phyloP scores from a whole-genome alignment of 1,140 invertebrate species.

The Dendroctonus valens region DNA sequence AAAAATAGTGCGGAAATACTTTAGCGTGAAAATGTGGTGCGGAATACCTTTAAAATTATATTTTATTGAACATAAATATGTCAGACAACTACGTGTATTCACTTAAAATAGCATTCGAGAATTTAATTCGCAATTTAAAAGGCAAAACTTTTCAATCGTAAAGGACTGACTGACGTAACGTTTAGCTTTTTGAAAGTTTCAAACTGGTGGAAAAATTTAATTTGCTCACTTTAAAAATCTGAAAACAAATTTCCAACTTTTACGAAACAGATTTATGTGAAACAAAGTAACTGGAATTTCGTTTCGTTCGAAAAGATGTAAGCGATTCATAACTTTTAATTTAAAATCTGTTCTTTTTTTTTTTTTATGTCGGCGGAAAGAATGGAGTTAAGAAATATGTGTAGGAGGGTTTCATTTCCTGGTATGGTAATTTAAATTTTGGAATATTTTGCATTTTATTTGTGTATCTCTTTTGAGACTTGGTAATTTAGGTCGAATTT shows the following conservation, averaged over 20 bases:
- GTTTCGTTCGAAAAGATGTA: constrained; percentile 1
- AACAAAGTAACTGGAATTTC: constrained; percentile 20
- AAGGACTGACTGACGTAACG: constrained; percentile 24
- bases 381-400: too few species aligned
- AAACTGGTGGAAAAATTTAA: constrained; percentile 34
- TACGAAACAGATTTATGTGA: constrained; percentile 16
- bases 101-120: neutral
- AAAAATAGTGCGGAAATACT: too few species aligned
- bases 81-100: too few species aligned
- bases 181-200: constrained; percentile 27
- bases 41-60: too few species aligned
- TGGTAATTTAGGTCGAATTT: too few species aligned
- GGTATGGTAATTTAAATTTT: too few species aligned
- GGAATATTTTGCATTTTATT: too few species aligned
- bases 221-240: constrained; percentile 31
- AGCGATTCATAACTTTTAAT: constrained; percentile 19
- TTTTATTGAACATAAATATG: too few species aligned
- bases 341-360: neutral
- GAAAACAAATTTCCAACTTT: constrained; percentile 28
- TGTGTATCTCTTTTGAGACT: too few species aligned
- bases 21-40: too few species aligned
- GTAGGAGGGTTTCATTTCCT: too few species aligned
- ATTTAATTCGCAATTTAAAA: constrained; percentile 14
- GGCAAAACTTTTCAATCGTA: constrained; percentile 10
- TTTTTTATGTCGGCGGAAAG: too few species aligned